Evolutionary conservation across 2,797 vertebrate genomes (phyloP), one percentile per base, ranked within the genome.

Genomic region (Halcyon leucocephala): DNA sequence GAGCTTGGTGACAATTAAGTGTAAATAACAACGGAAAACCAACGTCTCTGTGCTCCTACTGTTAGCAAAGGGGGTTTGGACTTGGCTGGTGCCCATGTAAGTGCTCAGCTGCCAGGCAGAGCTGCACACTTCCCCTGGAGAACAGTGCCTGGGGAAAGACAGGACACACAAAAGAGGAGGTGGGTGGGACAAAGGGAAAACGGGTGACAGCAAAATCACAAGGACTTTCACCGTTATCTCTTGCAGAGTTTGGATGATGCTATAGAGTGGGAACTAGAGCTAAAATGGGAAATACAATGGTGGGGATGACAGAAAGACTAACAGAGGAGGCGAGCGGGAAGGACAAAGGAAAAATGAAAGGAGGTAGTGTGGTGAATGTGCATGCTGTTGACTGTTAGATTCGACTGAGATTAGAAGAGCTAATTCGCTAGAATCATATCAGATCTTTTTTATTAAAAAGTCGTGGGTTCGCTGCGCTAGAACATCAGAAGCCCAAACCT

Each of bases 341-440:
- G 25, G 33, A 78, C 25, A 62, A 87, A 73, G 39, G 28, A 44
- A 67, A 61, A 89, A 76, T 37, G 10, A 64, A 21, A 57, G 21
- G 18, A 84, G 12, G 21, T 8, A 51, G 39, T 8, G 4, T 48
- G n/a, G n/a, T 58, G 31, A 94, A 84, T 33, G 26, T 61, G 22
- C 9, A 3, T 66, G 55, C 35, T 77, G 7, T 42, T 86, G 39
- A 31, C 29, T 74, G 26, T 13, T 46, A 84, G 71, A 71, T 91
- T 71, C 78, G 31, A 64, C 18, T 74, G 85, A 94, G 46, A 90
- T 86, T 84, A 76, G 80, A 86, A 66, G 94, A 92, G 10, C 29
- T 73, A 39, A 71, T 85, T 79, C 85, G 8, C 48, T 80, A 65
- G 48, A 91, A 78, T 55, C 21, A 62, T 81, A 89, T 42, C 20